phyloP scores from a whole-genome alignment of 2,888 invertebrate species.

The Eilema depressum region DNA sequence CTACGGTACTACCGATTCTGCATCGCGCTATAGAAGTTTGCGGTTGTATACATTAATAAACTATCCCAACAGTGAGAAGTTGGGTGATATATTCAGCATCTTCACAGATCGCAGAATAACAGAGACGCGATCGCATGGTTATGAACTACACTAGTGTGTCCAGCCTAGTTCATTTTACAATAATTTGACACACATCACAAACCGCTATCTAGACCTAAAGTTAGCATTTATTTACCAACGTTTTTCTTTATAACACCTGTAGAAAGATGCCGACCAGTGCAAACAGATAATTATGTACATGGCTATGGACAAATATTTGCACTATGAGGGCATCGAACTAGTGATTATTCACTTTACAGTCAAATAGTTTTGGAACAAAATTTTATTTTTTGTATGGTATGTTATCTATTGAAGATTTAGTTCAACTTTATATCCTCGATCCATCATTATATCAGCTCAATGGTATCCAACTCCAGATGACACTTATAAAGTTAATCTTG shows the following conservation, averaged over 20 bases:
- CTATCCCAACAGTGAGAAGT: too few species aligned
- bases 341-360: neutral
- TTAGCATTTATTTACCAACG: neutral
- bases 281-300: neutral
- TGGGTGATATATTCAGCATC: too few species aligned
- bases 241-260: neutral
- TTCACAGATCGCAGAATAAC: too few species aligned
- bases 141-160: too few species aligned
- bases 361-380: neutral
- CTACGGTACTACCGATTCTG: too few species aligned
- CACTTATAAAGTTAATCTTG: too few species aligned
- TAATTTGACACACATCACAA: neutral
- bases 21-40: too few species aligned
- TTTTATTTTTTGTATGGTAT: too few species aligned
- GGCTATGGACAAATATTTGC: neutral
- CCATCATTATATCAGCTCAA: neutral
- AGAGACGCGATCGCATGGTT: too few species aligned
- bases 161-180: neutral
- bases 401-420: neutral
- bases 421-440: neutral
- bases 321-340: neutral
- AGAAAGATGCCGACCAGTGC: neutral
- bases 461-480: too few species aligned
- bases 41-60: too few species aligned
- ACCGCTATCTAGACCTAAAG: neutral